Conservation (phyloP, 2,888 invertebrate species). For the Pristionchus fissidentatus region DNA sequence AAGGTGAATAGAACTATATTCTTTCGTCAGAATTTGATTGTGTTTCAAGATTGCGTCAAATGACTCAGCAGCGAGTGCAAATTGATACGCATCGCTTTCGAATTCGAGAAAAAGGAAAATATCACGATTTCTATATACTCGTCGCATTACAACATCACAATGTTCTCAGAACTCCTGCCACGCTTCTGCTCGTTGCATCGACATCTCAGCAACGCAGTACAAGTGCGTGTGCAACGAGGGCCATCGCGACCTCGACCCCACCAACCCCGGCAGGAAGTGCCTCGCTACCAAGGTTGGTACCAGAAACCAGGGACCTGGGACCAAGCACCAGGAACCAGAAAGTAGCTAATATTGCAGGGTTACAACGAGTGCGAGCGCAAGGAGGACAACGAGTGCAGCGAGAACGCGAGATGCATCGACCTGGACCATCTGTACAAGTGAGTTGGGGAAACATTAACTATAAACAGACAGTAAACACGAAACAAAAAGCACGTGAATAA, state of each 20-base stretch:
- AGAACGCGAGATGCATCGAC: conserved; percentile 73
- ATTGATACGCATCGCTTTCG: no score
- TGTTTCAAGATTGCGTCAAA: not conserved
- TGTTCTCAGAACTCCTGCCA: conserved; percentile 69
- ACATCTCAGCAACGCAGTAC: conserved; percentile 71
- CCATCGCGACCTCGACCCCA: conserved; percentile 71
- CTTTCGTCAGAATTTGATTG: not conserved
- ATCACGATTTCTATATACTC: not conserved
- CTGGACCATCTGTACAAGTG: conserved; percentile 73
- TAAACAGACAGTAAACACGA: no score
- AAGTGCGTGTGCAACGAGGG: conserved; percentile 71
- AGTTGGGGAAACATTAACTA: not conserved
- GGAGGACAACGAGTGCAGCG: conserved; percentile 69
- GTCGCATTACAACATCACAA: not conserved
- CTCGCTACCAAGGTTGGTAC: conserved; percentile 60
- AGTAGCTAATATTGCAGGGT: conserved; percentile 52
- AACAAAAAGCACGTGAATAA: no score
- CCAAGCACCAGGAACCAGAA: not conserved
- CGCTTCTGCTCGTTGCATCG: conserved; percentile 71
- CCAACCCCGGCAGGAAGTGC: conserved; percentile 72
- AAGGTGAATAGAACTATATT: conserved; percentile 54
- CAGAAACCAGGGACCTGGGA: not conserved
- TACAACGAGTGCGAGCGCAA: conserved; percentile 74
- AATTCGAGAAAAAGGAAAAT: not conserved
- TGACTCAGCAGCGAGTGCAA: not conserved